Evolutionary conservation across 2,113 vertebrate species (phyloP).

Genomic region (Uropsilus gracilis): DNA sequence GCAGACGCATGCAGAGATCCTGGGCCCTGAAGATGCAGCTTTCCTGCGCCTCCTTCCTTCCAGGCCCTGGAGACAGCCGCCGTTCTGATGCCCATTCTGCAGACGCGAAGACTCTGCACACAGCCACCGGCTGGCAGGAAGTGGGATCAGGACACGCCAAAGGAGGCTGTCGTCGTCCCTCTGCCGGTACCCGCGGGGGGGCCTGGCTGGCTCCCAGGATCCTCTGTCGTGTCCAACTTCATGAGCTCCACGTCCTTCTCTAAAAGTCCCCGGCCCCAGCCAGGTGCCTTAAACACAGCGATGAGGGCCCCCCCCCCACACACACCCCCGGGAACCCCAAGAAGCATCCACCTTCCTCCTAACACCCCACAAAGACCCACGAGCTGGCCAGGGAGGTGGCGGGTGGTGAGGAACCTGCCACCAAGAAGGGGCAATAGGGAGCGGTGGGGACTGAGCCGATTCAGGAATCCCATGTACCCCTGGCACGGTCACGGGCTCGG

Average conservation of each 20-base stretch:
- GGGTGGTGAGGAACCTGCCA: not conserved
- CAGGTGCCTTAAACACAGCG: too few species aligned
- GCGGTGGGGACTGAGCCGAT: not conserved
- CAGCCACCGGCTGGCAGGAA: not conserved
- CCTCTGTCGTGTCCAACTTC: rapidly evolving
- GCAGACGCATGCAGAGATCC: too few species aligned
- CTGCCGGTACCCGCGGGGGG: too few species aligned
- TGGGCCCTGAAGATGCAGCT: too few species aligned
- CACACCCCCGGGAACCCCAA: not conserved
- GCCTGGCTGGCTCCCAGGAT: not conserved
- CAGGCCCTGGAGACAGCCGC: too few species aligned
- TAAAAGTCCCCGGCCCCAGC: too few species aligned
- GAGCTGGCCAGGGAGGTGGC: not conserved
- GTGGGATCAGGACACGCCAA: not conserved
- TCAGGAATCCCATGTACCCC: not conserved
- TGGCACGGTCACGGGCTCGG: not conserved
- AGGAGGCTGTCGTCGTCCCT: not conserved
- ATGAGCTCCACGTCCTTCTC: not conserved
- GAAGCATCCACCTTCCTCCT: not conserved
- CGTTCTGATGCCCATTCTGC: not conserved
- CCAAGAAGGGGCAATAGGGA: not conserved
- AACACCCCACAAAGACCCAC: not conserved
- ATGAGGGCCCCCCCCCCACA: rapidly evolving
- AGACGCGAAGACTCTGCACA: not conserved
- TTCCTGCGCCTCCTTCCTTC: not conserved